phyloP scores from a whole-genome alignment of 1,140 invertebrate genomes.

The Mercenaria mercenaria region DNA sequence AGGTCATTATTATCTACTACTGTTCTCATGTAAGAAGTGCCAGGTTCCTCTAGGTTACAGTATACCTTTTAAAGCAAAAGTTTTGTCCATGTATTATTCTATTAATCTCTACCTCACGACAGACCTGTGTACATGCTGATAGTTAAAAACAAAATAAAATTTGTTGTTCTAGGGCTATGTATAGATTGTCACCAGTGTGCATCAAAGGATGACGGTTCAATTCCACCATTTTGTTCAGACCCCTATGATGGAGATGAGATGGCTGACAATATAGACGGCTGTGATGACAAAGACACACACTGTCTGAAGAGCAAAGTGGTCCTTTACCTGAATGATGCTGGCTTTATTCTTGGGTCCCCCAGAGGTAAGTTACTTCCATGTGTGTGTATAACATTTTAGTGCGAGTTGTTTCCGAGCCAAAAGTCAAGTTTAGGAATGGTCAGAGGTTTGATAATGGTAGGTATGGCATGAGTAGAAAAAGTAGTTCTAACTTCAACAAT shows the following conservation, averaged over 20 bases:
- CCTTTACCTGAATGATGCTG: slow-evolving; percentile 67
- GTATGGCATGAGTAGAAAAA: too few species aligned
- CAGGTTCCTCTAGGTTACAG: too few species aligned
- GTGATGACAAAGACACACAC: slow-evolving; percentile 67
- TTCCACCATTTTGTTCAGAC: slow-evolving; percentile 56
- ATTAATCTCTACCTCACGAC: too few species aligned
- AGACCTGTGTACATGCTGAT: too few species aligned
- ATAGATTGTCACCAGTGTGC: slow-evolving; percentile 73
- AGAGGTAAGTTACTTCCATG: slow-evolving; percentile 69
- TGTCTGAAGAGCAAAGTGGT: slow-evolving; percentile 74
- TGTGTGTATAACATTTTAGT: too few species aligned
- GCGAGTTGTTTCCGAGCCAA: background rate
- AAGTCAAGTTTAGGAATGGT: background rate
- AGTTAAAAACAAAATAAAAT: too few species aligned
- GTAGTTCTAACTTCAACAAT: too few species aligned
- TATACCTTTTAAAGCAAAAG: too few species aligned
- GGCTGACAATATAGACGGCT: slow-evolving; percentile 69
- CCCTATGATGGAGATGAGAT: slow-evolving; percentile 53
- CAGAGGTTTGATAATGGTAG: background rate
- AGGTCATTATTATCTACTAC: too few species aligned
- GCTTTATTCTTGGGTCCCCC: slow-evolving; percentile 70
- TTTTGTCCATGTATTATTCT: too few species aligned
- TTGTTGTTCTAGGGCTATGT: slow-evolving; percentile 2
- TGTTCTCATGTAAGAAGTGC: too few species aligned
- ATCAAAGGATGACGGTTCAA: slow-evolving; percentile 45